Evolutionary conservation across 2,797 vertebrate genomes (phyloP).

Genomic region (Pelobates cultripes): DNA sequence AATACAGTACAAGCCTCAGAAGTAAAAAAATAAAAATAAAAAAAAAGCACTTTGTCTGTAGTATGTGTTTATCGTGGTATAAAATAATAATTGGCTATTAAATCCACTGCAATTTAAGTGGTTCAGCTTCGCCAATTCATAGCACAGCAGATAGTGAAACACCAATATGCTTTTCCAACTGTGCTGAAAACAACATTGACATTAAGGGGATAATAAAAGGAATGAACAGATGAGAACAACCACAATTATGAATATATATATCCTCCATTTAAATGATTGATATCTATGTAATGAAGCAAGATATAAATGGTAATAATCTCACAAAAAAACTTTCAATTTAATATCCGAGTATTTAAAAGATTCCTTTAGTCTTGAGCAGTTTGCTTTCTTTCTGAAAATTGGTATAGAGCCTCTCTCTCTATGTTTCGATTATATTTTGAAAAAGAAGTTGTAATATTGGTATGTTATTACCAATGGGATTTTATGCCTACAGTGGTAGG

Average conservation of each 20-base stretch:
- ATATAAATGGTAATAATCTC: not conserved
- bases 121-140: constrained; percentile 30
- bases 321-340: not conserved
- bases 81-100: constrained; percentile 21
- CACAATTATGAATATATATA: constrained; percentile 5
- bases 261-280: constrained; percentile 35
- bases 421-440: not conserved
- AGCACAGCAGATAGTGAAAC: constrained; percentile 10
- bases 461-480: not conserved
- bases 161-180: constrained; percentile 37
- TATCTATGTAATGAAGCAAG: constrained; percentile 17
- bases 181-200: constrained; percentile 29
- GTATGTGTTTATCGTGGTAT: constrained; percentile 22
- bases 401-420: not conserved
- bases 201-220: constrained; percentile 16
- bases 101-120: constrained; percentile 13
- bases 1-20: not conserved
- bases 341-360: not conserved
- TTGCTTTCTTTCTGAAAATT: not conserved
- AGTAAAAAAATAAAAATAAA: not conserved
- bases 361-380: not conserved
- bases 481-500: not conserved
- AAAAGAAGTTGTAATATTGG: not conserved
- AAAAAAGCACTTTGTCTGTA: not conserved
- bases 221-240: constrained; percentile 6